Evolutionary conservation across 92 coral and sea anemone species (phyloP).

Genomic region (Phenganax marumi): DNA sequence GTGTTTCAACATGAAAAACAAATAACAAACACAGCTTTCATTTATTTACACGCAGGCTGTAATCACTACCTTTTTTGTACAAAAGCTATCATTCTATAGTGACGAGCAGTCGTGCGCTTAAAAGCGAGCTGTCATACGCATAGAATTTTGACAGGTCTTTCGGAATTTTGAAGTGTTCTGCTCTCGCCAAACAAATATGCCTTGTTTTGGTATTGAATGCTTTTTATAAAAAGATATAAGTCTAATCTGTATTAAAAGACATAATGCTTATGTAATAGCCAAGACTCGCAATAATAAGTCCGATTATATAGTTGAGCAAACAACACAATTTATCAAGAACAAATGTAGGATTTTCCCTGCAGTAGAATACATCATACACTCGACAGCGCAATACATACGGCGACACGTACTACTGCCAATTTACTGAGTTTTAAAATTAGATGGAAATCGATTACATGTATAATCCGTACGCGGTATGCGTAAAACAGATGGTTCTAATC

Average conservation of each 20-base stretch:
- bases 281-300: neutral
- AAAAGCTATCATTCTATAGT: neutral
- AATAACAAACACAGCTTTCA: neutral
- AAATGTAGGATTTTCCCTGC: slow-evolving; percentile 12
- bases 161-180: neutral
- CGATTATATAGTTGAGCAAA: neutral
- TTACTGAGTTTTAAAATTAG: neutral
- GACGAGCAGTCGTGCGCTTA: neutral
- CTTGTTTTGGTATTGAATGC: neutral
- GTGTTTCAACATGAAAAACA: neutral
- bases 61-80: neutral
- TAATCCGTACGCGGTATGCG: neutral
- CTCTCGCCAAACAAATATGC: neutral
- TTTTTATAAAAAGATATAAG: neutral
- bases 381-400: neutral
- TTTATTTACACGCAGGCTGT: neutral
- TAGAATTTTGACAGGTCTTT: neutral
- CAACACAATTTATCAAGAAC: neutral
- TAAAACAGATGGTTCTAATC: neutral
- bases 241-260: neutral
- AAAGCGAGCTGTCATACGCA: neutral
- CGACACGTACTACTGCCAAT: neutral
- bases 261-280: no score
- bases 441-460: neutral
- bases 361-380: neutral